Evolutionary conservation across 53 echinoderm and acorn worm species (phyloP), one percentile per base, ranked within the genome.

Genomic region (Patiria pectinifera): DNA sequence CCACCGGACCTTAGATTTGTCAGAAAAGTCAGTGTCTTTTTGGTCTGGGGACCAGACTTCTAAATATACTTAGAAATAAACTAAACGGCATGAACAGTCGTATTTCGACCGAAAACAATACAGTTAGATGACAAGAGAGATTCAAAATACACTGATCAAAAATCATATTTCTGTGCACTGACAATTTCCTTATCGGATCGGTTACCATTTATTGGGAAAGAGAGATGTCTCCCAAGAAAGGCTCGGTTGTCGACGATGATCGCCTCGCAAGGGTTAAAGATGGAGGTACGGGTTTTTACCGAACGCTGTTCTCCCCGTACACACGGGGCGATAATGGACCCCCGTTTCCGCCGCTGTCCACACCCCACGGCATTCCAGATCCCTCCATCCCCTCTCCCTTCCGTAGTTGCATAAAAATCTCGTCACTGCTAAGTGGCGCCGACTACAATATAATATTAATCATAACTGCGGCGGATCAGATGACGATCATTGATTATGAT

Each of bases 401-500:
- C 79, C 89, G 78, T 78, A 59, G 89, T 19, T 89, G 89, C 89
- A 89, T 89, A 53, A 60, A 89, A 89, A 89, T 78, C 26, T 71
- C 89, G 62, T 89, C 62, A 76, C 7, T 61, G 47, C 90, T 90
- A 90, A 90, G 90, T 81, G 90, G 90, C 81, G 63, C 62, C 12
- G 90, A 90, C 59, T 59, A 90, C 90, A 90, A 90, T 90, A 90
- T 80, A 58, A 90, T 90, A 90, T 90, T 80, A 62, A 90, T 90
- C 90, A 90, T 81, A 90, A 80, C 80, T 48, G 23, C 62, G 24
- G 78, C 25, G n/a, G 80, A 90, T 90, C 81, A 48, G 69, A 46
- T 90, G 90, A 90, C 90, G 90, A 90, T 80, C 69, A 90, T 90
- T 80, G 81, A 59, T 81, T 90, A 90, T 90, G 90, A 90, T 80